Conservation (phyloP, 2,113 vertebrate genomes). For the Regulus satrapa region DNA sequence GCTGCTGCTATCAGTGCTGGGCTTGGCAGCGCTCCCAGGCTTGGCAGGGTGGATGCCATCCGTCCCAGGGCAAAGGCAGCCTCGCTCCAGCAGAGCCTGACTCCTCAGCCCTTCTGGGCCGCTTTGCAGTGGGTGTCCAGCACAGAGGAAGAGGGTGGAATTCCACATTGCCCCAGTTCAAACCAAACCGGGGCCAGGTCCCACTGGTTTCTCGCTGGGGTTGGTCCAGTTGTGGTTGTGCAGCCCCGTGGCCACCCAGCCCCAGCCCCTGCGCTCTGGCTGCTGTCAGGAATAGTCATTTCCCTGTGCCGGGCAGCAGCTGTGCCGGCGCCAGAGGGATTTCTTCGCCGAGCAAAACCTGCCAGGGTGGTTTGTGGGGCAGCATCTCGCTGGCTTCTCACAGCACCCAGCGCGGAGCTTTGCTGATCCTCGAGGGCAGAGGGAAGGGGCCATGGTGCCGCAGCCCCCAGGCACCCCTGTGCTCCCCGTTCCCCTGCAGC, state of each 20-base stretch:
- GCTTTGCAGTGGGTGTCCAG: neutral
- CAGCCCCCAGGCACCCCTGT: accelerated
- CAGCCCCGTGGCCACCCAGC: accelerated
- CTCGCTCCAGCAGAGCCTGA: neutral
- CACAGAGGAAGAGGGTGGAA: accelerated
- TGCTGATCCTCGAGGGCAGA: neutral
- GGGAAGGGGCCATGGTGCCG: accelerated
- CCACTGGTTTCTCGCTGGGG: accelerated
- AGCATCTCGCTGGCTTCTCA: accelerated
- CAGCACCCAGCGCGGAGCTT: accelerated
- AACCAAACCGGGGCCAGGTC: neutral
- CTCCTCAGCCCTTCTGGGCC: neutral
- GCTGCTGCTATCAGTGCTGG: neutral
- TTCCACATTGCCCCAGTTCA: accelerated
- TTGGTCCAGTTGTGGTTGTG: neutral
- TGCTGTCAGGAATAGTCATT: neutral
- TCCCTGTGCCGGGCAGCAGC: neutral
- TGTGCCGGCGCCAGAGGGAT: accelerated
- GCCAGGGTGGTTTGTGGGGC: neutral
- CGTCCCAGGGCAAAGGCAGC: neutral
- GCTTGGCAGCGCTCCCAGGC: neutral
- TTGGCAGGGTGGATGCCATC: neutral
- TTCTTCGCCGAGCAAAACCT: neutral
- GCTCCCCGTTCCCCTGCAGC: neutral
- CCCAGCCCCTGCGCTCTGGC: accelerated